Conservation (phyloP, 2,797 vertebrate genomes). For the Arctocebus calabarensis region DNA sequence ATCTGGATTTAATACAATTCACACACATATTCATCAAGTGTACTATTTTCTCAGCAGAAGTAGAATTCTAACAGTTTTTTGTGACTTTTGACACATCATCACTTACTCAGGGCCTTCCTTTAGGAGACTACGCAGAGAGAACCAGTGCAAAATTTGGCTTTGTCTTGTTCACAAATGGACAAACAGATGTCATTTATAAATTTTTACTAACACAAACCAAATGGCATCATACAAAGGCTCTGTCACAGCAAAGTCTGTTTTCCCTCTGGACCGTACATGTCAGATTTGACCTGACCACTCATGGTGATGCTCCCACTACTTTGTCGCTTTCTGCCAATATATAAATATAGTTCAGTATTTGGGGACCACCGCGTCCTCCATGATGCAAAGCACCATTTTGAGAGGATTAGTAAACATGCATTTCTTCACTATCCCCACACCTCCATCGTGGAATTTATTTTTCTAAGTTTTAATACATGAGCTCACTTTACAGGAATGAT, state of each 20-base stretch:
- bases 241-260: constrained; percentile 73
- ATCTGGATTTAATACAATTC: constrained; percentile 87
- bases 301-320: constrained; percentile 26
- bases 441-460: background rate
- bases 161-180: constrained; percentile 83
- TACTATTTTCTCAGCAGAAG: constrained; percentile 83
- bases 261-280: constrained; percentile 50
- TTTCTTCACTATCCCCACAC: background rate
- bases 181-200: constrained; percentile 82
- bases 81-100: constrained; percentile 87
- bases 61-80: constrained; percentile 84
- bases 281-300: constrained; percentile 63
- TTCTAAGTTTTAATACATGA: constrained; percentile 29
- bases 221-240: constrained; percentile 61
- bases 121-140: constrained; percentile 72
- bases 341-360: constrained; percentile 65
- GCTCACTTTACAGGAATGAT: constrained; percentile 21
- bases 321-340: constrained; percentile 28
- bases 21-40: constrained; percentile 82
- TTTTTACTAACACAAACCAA: constrained; percentile 78
- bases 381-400: background rate
- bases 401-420: background rate
- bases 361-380: background rate
- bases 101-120: constrained; percentile 80
- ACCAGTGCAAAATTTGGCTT: constrained; percentile 72